Base-by-base conservation (phyloP, 1,140 invertebrate species). In the Apis dorsata region DNA sequence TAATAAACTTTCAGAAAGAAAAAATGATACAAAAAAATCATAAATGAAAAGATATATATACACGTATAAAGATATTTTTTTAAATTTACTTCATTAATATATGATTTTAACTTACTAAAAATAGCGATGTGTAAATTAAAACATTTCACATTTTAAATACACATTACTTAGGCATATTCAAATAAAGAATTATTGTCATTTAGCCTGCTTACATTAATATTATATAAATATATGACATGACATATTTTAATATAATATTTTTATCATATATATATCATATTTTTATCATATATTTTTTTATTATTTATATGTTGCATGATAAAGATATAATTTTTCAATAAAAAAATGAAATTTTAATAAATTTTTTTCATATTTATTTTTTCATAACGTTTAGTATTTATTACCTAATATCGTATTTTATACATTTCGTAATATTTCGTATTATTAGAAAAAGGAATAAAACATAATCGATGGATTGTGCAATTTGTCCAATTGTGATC, bases 151-250 rank as follows among this genome's bases (percentile, higher is more conserved):
- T 44, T 28, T 60, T 49, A 53, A 51, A 53, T 21, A 24, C 5
- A 66, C 13, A 65, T n/a, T 44, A 66, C 24, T 19, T 63, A 49
- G 19, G 17, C 12, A 7, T 74, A 57, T 10, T 24, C 9, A 15
- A 55, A 17, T 21, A 66, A 62, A 72, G 28, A 74, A 49, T 66
- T 11, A 72, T 74, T 80, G 60, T 49, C 79, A 73, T 17, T 62
- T 73, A 11, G 60, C 70, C 60, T 80, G 79, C 79, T 74, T 80
- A 74, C 28, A 19, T 28, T 55, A 57, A 44, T 44, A 44, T 44
- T 57, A 63, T 24, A 10, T 59, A 51, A 19, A 19, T 53, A 44
- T 80, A n/a, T 34, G 28, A 81, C 57, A 74, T 59, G 66, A 80
- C 65, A 51, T 55, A 65, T 44, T 55, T 63, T 44, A 44, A 72